Evolutionary conservation across 92 coral and sea anemone species (phyloP).

Genomic region (Pocillopora grandis): DNA sequence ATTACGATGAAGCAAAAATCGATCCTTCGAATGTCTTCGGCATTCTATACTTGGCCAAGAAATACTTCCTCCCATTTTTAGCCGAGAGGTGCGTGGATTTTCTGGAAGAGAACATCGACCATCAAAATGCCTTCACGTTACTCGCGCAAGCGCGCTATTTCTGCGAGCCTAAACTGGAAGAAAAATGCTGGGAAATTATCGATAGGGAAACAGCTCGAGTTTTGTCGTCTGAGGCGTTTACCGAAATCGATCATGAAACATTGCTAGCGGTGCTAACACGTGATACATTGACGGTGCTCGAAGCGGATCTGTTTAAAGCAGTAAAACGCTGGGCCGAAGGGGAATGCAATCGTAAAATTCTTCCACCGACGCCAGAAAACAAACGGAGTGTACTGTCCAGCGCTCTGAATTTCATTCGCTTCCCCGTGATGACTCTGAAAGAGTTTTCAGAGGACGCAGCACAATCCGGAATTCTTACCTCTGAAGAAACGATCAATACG

Average conservation of each 20-base stretch:
- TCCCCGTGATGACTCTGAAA: conserved; percentile 80
- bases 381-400: conserved; percentile 72
- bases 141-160: conserved; percentile 83
- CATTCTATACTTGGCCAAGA: conserved; percentile 81
- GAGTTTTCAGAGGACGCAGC: conserved; percentile 90
- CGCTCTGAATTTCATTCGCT: conserved; percentile 74
- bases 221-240: conserved; percentile 70
- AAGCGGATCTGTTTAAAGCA: conserved; percentile 79
- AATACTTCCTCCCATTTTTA: conserved; percentile 80
- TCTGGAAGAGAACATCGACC: conserved; percentile 74
- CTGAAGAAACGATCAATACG: conserved; percentile 76
- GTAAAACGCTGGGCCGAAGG: conserved; percentile 79
- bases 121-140: conserved; percentile 80
- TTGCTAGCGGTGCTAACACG: conserved; percentile 77
- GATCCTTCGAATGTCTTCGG: conserved; percentile 78
- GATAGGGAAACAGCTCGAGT: conserved; percentile 82
- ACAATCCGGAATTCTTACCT: conserved; percentile 74
- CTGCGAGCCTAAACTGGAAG: conserved; percentile 77
- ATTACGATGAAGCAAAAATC: conserved; percentile 74
- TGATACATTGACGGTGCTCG: conserved; percentile 74
- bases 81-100: conserved; percentile 79
- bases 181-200: conserved; percentile 83
- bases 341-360: conserved; percentile 67
- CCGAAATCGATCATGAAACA: conserved; percentile 67
- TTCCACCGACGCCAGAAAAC: conserved; percentile 70